Percentiles rank a stretch among this genome's conserved stretches.
These are phyloP conservation scores for Tursiops truncatus DNA, from an alignment of 2,113 vertebrate genomes.

Conservation along the genomic window DNA sequence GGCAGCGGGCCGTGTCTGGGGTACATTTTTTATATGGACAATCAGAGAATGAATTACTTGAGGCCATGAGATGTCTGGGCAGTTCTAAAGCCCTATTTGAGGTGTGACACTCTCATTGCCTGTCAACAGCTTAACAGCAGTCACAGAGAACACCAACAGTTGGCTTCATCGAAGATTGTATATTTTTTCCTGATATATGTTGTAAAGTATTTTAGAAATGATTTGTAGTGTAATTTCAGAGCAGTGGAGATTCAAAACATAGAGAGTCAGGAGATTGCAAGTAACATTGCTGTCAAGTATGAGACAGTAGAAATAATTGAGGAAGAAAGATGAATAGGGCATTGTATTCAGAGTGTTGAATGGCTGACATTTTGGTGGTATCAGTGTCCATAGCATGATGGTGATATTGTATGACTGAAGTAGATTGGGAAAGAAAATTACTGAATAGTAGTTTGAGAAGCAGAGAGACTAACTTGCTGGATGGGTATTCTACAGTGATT, in stretches of 20 bases:
- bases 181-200: not conserved
- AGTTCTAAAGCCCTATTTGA: not conserved
- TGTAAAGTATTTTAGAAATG: not conserved
- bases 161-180: not conserved
- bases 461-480: not conserved
- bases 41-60: not conserved
- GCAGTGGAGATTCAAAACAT: not conserved
- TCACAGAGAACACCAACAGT: not conserved
- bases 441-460: not conserved
- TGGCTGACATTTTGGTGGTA: not conserved
- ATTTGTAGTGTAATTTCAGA: not conserved
- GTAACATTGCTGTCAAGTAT: not conserved
- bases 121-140: not conserved
- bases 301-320: not conserved
- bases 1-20: too few species aligned
- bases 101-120: not conserved
- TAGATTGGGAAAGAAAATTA: not conserved
- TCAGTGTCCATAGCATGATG: not conserved
- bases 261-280: not conserved
- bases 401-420: not conserved
- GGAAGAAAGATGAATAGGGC: not conserved
- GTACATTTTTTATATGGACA: not conserved
- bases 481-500: not conserved
- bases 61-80: not conserved
- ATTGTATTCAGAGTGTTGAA: not conserved